These are phyloP conservation scores for Tinea semifulvella DNA, from an alignment of 2,888 invertebrate genomes.

Conservation along the genomic window DNA sequence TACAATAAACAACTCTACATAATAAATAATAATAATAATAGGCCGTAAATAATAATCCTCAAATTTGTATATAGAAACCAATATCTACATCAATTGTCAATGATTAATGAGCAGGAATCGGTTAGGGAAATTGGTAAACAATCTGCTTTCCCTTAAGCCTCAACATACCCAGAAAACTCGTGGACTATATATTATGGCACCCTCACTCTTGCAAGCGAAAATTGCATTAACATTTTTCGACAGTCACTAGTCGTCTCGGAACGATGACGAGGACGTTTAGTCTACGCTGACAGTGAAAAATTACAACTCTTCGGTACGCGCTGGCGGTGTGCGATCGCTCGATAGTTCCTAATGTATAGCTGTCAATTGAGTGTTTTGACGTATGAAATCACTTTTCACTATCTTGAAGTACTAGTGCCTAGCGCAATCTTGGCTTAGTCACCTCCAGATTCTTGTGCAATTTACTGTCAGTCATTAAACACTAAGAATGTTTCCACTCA, in stretches of 20 bases:
- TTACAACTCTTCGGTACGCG: constrained; percentile 43
- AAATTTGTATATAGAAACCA: too few relatives aligned
- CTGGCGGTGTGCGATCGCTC: constrained; percentile 36
- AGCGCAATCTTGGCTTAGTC: constrained; percentile 39
- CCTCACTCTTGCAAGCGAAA: constrained; percentile 38
- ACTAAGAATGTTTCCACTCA: constrained; percentile 1
- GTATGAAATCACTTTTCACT: constrained; percentile 48
- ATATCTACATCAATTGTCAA: too few relatives aligned
- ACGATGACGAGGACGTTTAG: constrained; percentile 57
- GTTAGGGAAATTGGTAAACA: constrained; percentile 33
- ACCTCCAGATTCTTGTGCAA: constrained; percentile 26
- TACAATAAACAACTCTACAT: too few relatives aligned
- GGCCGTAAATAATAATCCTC: too few relatives aligned
- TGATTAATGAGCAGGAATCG: constrained; percentile 29
- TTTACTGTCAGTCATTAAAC: constrained; percentile 1
- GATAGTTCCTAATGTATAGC: constrained; percentile 62
- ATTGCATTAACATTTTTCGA: constrained; percentile 58
- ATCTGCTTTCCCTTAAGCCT: constrained; percentile 23
- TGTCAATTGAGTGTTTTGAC: constrained; percentile 60
- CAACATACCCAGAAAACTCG: constrained; percentile 27
- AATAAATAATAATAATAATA: too few relatives aligned
- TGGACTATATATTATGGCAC: constrained; percentile 35
- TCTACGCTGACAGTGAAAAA: constrained; percentile 60
- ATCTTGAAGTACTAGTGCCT: constrained; percentile 30
- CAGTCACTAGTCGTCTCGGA: constrained; percentile 48